Base-by-base conservation (phyloP, 2,888 invertebrate genomes). In the Cheilosia grossa region DNA sequence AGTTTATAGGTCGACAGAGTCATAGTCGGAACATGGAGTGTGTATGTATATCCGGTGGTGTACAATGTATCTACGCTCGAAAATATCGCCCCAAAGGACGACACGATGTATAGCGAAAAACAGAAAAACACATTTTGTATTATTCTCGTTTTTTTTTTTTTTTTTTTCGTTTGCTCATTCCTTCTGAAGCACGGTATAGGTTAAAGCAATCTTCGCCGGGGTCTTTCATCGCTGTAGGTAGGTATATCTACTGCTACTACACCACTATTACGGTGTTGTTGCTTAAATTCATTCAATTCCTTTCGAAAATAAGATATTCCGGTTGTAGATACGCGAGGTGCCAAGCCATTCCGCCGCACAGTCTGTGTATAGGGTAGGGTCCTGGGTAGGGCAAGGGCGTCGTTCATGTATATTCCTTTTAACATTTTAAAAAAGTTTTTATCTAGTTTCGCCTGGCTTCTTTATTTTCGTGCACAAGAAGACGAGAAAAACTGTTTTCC, bases 401-500 rank as follows among this genome's bases (percentile, higher is more conserved):
- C 30, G 85, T 70, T 73, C 70, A 37, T 13, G 37, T 37, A 37
- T 37, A 47, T 85, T 81, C 70, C 58, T 59, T 73, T 58, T 56
- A 80, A 75, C 75, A 74, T 85, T 85, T 81, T 72, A 81, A 85
- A 85, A 79, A 81, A 81, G 75, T 85, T 85, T 81, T 85, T 85
- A 85, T 85, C 67, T 85, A 85, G 85, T 85, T 85, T 85, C 70
- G 61, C 80, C 59, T 61, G 66, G 70, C 66, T 81, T 66, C 74
- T 81, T 74, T 74, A 74, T 80, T 79, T 79, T 42, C 24, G 27
- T 42, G 10, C 78, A 58, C 59, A 66, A 40, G 47, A 69, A 81
- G 72, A 72, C 59, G 44, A 42, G 64, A 66, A 80, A 66, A 83
- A 79, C 80, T 21, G 72, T 27, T 27, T 27, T 27, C 24, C 24